These are phyloP conservation scores for Euwallacea similis DNA, from an alignment of 1,140 invertebrate genomes.

Conservation along the genomic window DNA sequence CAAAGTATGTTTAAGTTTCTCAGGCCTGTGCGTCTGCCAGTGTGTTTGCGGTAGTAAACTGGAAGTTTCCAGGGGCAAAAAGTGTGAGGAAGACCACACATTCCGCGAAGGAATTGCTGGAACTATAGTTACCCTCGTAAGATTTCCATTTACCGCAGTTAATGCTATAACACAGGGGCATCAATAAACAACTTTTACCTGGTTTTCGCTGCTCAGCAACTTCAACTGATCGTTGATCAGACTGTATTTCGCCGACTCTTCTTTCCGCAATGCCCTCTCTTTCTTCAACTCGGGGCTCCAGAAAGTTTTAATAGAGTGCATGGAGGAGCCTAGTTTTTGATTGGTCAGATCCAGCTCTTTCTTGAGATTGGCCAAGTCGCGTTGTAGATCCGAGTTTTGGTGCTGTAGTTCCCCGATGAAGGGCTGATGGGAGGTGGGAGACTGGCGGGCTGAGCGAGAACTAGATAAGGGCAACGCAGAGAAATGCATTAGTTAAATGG, in stretches of 20 bases:
- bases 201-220: constrained; percentile 94
- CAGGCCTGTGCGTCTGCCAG: no score
- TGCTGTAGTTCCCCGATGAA: constrained; percentile 92
- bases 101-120: no score
- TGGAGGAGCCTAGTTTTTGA: constrained; percentile 96
- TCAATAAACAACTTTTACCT: constrained; percentile 63
- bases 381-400: constrained; percentile 92
- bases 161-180: no score
- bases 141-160: no score
- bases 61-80: no score
- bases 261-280: constrained; percentile 92
- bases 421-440: constrained; percentile 60
- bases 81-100: no score
- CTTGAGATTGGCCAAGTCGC: constrained; percentile 95
- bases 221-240: constrained; percentile 97
- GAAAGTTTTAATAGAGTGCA: constrained; percentile 99
- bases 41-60: no score
- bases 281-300: constrained; percentile 99
- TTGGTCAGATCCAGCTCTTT: constrained; percentile 96
- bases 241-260: constrained; percentile 96
- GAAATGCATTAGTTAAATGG: neutral
- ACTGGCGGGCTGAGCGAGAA: constrained; percentile 71
- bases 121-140: no score
- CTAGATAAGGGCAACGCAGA: neutral
- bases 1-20: no score